Percentiles rank a stretch among this genome's conserved stretches.
phyloP scores from a whole-genome alignment of 2,797 vertebrate species.

The Diplodus sargus region DNA sequence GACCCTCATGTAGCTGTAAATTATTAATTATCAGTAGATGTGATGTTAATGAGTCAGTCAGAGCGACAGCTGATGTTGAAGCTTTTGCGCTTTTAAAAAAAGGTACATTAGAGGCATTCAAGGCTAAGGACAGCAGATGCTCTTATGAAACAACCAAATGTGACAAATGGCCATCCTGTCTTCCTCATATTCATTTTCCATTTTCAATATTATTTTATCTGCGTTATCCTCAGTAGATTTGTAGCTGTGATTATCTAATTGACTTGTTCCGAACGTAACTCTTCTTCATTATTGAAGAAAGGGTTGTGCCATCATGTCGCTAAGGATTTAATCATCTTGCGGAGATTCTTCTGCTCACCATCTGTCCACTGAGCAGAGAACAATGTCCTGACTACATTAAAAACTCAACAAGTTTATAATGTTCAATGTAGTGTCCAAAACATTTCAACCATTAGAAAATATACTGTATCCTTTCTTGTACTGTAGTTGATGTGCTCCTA shows the following conservation, averaged over 20 bases:
- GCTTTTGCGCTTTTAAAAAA: conserved; percentile 21
- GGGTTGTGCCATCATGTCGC: background rate
- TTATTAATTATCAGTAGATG: conserved; percentile 22
- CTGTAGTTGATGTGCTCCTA: background rate
- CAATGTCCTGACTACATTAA: background rate
- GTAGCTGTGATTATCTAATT: conserved; percentile 16
- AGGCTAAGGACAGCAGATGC: conserved; percentile 15
- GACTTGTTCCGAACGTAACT: background rate
- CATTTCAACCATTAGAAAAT: background rate
- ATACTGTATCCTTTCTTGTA: background rate
- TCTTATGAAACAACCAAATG: background rate
- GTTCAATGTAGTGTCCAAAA: background rate
- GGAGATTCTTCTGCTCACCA: background rate
- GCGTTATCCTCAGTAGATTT: background rate
- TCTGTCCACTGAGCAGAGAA: background rate
- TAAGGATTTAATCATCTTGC: conserved; percentile 14
- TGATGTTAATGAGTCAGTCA: background rate
- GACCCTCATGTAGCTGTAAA: conserved; percentile 8
- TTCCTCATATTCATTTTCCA: background rate
- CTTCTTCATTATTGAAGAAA: conserved; percentile 3
- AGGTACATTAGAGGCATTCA: conserved; percentile 2
- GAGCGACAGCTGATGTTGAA: background rate
- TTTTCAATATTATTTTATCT: conserved; percentile 1
- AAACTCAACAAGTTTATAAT: conserved; percentile 13
- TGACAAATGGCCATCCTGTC: background rate